Conservation (phyloP, 2,113 vertebrate genomes). For the Phoxinus phoxinus region DNA sequence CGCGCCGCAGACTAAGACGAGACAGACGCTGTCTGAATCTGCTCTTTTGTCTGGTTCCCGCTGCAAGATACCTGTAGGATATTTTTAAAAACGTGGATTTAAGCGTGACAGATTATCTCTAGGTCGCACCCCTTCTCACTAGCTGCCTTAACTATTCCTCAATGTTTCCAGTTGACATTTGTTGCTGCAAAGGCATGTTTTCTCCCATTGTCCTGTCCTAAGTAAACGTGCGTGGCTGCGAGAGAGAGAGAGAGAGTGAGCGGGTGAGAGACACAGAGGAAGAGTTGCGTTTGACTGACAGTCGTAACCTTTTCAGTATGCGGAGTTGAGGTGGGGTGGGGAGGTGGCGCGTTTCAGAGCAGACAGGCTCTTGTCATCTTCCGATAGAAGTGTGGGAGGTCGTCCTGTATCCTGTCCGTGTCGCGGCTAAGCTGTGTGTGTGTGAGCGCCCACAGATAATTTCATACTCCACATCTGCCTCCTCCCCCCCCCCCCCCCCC, state of each 20-base stretch:
- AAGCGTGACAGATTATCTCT: conserved; percentile 38
- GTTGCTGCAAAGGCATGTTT: conserved; percentile 27
- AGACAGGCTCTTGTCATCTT: conserved; percentile 77
- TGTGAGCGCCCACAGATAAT: conserved; percentile 30
- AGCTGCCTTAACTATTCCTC: neutral
- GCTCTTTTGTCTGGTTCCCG: conserved; percentile 44
- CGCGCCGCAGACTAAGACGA: conserved; percentile 46
- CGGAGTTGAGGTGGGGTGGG: conserved; percentile 70
- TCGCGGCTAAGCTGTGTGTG: conserved; percentile 32
- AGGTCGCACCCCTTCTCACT: conserved; percentile 16
- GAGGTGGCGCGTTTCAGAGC: conserved; percentile 73
- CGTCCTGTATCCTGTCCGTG: conserved; percentile 62
- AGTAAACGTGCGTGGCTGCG: conserved; percentile 47
- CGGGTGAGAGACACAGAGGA: conserved; percentile 56
- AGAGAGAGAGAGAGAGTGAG: conserved; percentile 32
- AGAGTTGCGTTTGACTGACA: conserved; percentile 72
- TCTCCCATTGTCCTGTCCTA: conserved; percentile 36
- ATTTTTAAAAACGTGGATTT: conserved; percentile 31
- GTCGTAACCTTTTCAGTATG: conserved; percentile 82
- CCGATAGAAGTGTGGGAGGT: conserved; percentile 78
- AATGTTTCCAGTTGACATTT: conserved; percentile 29
- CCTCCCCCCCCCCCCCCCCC: neutral
- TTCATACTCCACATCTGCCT: conserved; percentile 47
- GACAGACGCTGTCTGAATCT: conserved; percentile 50
- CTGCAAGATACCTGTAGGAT: conserved; percentile 65